phyloP scores from a whole-genome alignment of 2,797 vertebrate genomes.

The Protosalanx chinensis region DNA sequence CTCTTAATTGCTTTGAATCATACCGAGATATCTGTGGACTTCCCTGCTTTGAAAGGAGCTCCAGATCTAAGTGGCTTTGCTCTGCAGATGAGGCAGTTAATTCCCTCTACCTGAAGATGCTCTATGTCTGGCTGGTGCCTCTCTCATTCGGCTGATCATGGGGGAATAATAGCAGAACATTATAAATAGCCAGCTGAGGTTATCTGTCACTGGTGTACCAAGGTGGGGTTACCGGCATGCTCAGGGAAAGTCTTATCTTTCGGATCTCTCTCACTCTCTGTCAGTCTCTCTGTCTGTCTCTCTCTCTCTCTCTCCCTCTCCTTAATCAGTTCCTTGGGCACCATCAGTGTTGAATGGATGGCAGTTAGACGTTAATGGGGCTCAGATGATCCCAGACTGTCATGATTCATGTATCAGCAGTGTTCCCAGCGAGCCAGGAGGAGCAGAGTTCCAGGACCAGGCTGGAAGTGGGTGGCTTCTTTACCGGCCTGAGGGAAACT shows the following conservation, averaged over 20 bases:
- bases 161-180: slow-evolving; percentile 59
- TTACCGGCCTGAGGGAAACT: slow-evolving; percentile 52
- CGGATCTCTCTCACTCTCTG: not conserved
- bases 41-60: slow-evolving; percentile 38
- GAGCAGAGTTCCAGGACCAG: not conserved
- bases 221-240: slow-evolving; percentile 49
- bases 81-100: slow-evolving; percentile 43
- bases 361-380: not conserved
- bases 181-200: slow-evolving; percentile 50
- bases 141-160: slow-evolving; percentile 41
- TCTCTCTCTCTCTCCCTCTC: slow-evolving; percentile 21
- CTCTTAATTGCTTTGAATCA: not conserved
- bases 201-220: slow-evolving; percentile 46
- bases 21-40: slow-evolving; percentile 22
- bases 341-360: slow-evolving; percentile 2
- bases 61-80: not conserved
- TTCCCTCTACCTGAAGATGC: slow-evolving; percentile 36
- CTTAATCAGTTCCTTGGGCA: slow-evolving; percentile 30
- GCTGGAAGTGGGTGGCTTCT: slow-evolving; percentile 26
- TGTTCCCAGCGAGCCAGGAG: not conserved
- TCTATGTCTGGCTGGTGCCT: slow-evolving; percentile 5
- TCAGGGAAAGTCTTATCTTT: slow-evolving; percentile 37
- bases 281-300: not conserved
- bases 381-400: not conserved
- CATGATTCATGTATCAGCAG: not conserved